Evolutionary conservation across 2,797 vertebrate species (phyloP).

Genomic region (Lagodon rhomboides): DNA sequence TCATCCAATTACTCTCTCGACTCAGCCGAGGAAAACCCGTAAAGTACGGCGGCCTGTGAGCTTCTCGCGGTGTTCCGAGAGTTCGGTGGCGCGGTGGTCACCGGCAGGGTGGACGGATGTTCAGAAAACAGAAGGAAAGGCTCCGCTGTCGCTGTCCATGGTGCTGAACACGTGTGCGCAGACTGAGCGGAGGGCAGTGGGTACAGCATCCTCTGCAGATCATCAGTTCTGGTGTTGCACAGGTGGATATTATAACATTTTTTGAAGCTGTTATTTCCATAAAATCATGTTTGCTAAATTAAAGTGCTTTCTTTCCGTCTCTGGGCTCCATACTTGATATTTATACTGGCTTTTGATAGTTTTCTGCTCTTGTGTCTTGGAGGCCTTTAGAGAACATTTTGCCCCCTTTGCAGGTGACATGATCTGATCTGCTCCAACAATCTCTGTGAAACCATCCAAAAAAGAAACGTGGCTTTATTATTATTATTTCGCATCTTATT

Average conservation of each 20-base stretch:
- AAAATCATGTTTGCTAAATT: not conserved
- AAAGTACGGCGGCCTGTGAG: not conserved
- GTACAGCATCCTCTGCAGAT: no score
- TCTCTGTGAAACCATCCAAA: not conserved
- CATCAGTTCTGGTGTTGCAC: no score
- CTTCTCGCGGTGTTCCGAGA: conserved; percentile 12
- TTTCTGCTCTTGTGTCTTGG: not conserved
- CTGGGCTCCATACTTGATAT: not conserved
- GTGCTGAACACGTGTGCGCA: conserved; percentile 48
- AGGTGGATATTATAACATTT: not conserved
- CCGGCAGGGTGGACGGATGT: not conserved
- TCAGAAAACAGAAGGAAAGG: not conserved
- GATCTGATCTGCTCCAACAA: not conserved
- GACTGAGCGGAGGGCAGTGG: not conserved
- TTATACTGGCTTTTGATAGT: not conserved
- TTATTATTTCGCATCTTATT: not conserved
- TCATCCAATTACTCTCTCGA: conserved; percentile 13
- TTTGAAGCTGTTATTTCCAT: not conserved
- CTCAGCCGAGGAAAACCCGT: not conserved
- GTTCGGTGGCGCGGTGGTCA: not conserved
- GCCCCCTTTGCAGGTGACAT: not conserved
- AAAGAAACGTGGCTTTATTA: not conserved
- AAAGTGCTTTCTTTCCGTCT: not conserved
- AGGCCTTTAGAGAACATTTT: not conserved
- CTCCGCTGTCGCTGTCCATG: conserved; percentile 50